Evolutionary conservation across 2,888 invertebrate species (phyloP).

Genomic region (Erannis defoliaria): DNA sequence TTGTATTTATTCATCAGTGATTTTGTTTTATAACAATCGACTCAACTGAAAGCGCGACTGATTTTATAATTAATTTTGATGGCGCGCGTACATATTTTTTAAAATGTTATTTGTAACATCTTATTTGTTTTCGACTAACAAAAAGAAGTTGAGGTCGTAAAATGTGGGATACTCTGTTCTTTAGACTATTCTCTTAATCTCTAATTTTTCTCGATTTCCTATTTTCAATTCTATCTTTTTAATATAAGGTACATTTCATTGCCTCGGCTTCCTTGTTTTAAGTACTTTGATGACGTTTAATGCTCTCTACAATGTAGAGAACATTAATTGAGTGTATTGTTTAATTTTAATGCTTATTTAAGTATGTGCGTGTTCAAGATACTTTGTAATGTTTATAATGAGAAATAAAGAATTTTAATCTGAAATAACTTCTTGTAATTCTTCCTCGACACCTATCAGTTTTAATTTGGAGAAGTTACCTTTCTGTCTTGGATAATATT

Average conservation of each 20-base stretch:
- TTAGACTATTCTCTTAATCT: slow-evolving; percentile 32
- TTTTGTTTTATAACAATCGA: background rate
- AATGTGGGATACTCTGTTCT: slow-evolving; percentile 60
- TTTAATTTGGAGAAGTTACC: too few relatives aligned
- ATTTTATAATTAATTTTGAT: slow-evolving; percentile 37
- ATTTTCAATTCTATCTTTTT: slow-evolving; percentile 35
- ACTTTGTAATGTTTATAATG: slow-evolving; percentile 68
- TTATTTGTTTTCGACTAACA: slow-evolving; percentile 65
- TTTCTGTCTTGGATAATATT: too few relatives aligned
- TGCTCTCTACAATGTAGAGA: slow-evolving; percentile 6
- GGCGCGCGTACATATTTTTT: slow-evolving; percentile 44
- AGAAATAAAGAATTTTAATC: slow-evolving; percentile 63
- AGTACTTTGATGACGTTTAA: slow-evolving; percentile 50
- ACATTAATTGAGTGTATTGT: slow-evolving; percentile 43
- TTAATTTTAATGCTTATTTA: slow-evolving; percentile 62
- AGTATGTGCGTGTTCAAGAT: slow-evolving; percentile 59
- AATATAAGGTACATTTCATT: slow-evolving; percentile 65
- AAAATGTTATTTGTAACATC: slow-evolving; percentile 54
- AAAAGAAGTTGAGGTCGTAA: slow-evolving; percentile 78
- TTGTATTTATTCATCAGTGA: background rate
- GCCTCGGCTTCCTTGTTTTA: slow-evolving; percentile 79
- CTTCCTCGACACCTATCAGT: too few relatives aligned
- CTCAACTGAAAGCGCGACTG: slow-evolving; percentile 11
- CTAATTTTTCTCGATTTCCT: slow-evolving; percentile 32
- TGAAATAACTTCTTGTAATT: background rate